These are phyloP conservation scores for Bugula neritina DNA, from an alignment of 2,888 invertebrate species.

Conservation along the genomic window DNA sequence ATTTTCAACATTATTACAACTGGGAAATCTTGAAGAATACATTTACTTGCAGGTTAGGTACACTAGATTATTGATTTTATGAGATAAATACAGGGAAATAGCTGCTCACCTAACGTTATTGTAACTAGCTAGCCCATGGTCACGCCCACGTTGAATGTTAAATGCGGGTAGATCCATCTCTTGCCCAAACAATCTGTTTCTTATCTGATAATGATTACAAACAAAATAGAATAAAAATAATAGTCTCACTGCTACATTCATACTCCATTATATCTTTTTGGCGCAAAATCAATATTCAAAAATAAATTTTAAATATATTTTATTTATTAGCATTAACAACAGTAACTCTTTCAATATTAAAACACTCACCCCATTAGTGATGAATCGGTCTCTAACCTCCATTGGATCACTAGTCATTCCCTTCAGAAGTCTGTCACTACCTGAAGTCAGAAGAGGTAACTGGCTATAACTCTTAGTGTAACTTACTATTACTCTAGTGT, in stretches of 20 bases:
- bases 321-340: background rate
- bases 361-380: background rate
- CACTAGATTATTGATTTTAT: no score
- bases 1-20: no score
- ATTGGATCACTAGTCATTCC: background rate
- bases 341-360: background rate
- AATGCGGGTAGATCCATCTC: slow-evolving; percentile 3
- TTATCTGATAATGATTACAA: background rate
- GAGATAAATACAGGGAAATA: no score
- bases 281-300: no score
- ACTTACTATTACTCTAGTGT: no score
- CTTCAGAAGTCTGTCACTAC: slow-evolving; percentile 4
- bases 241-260: no score
- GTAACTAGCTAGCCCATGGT: slow-evolving; percentile 13
- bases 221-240: background rate
- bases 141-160: slow-evolving; percentile 13
- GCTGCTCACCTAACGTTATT: background rate
- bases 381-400: background rate
- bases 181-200: slow-evolving; percentile 12
- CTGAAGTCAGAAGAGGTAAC: background rate
- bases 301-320: no score
- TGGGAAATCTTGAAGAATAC: no score
- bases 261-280: no score
- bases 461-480: no score
- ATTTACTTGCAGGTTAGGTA: no score